phyloP scores from a whole-genome alignment of 2,888 invertebrate species.

The Geophilus truncorum region DNA sequence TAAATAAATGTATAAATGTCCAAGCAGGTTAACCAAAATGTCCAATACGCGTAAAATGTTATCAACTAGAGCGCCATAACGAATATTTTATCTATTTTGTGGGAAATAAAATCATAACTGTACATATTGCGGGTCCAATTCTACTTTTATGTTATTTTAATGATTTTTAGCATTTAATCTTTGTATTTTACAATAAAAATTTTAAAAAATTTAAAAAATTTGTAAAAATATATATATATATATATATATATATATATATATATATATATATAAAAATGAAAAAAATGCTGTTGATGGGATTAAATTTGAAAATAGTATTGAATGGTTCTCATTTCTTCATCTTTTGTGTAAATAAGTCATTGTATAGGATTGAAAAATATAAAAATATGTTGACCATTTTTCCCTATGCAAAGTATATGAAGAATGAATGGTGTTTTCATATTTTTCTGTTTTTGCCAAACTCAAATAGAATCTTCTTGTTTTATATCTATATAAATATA shows the following conservation, averaged over 20 bases:
- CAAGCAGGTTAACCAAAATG: no score
- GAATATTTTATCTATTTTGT: background rate
- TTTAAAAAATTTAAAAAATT: no score
- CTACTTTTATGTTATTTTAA: background rate
- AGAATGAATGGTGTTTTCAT: background rate
- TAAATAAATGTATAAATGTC: no score
- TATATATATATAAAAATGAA: background rate
- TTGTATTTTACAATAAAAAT: background rate
- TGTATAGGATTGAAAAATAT: background rate
- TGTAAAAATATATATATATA: no score
- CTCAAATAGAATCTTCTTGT: background rate
- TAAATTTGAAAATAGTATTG: background rate
- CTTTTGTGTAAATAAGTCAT: background rate
- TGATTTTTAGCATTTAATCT: background rate
- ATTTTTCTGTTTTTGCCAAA: background rate
- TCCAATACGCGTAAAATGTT: no score
- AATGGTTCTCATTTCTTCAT: background rate
- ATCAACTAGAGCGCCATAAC: background rate
- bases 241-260: no score
- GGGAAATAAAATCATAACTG: background rate
- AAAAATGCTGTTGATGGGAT: background rate
- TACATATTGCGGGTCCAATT: constrained; percentile 1
- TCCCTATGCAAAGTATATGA: background rate
- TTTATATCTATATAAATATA: background rate
- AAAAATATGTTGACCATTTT: background rate